Conservation (phyloP, 2,797 vertebrate species). For the Micromesistius poutassou region DNA sequence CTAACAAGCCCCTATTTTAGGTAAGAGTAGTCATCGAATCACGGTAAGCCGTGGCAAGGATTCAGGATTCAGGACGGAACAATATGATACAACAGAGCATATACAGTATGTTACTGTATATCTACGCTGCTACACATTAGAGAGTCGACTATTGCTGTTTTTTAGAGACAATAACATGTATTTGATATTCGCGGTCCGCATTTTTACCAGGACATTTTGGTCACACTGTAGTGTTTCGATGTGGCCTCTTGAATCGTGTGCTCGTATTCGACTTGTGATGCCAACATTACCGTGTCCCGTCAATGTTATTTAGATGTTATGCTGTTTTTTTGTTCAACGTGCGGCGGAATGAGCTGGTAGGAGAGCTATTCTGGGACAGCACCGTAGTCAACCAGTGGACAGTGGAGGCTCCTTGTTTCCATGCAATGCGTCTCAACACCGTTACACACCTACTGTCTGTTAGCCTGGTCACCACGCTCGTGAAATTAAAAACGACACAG, state of each 20-base stretch:
- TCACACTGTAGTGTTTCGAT: conserved; percentile 15
- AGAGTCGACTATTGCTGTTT: conserved; percentile 3
- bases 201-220: conserved; percentile 13
- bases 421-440: too few relatives aligned
- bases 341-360: background rate
- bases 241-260: background rate
- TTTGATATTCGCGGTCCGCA: conserved; percentile 3
- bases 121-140: conserved; percentile 12
- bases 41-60: conserved; percentile 7
- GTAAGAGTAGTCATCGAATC: conserved; percentile 17
- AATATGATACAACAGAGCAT: background rate
- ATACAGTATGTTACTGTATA: background rate
- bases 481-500: background rate
- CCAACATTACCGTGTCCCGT: conserved; percentile 9
- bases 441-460: background rate
- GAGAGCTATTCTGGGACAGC: conserved; percentile 1
- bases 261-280: background rate
- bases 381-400: background rate
- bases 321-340: background rate
- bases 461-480: background rate
- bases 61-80: background rate
- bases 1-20: conserved; percentile 30
- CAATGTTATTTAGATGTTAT: background rate
- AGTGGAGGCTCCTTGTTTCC: background rate
- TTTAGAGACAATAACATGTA: conserved; percentile 8